These are phyloP conservation scores for Neodiprion lecontei DNA, from an alignment of 1,140 invertebrate species.

Conservation along the genomic window DNA sequence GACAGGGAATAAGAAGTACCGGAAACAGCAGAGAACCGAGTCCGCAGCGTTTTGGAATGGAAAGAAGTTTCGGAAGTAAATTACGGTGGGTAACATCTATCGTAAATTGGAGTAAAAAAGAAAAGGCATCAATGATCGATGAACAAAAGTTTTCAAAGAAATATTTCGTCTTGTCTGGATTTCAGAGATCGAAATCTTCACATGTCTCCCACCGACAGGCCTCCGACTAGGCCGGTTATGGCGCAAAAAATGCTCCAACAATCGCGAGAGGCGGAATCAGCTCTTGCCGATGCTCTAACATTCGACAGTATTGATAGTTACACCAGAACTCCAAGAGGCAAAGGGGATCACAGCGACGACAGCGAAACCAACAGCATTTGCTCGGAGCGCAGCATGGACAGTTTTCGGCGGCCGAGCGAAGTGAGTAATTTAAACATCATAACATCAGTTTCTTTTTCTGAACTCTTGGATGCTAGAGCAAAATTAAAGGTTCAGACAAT, in stretches of 20 bases:
- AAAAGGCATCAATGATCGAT: not conserved
- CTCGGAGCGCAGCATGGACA: conserved; percentile 89
- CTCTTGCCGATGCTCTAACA: conserved; percentile 77
- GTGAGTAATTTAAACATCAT: conserved; percentile 65
- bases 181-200: conserved; percentile 50
- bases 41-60: conserved; percentile 63
- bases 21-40: conserved; percentile 70
- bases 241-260: conserved; percentile 86
- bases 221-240: conserved; percentile 68
- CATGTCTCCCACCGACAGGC: conserved; percentile 62
- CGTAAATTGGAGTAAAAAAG: not conserved
- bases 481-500: not conserved
- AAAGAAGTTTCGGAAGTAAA: conserved; percentile 50
- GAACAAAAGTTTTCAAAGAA: not conserved
- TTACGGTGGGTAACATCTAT: conserved; percentile 37
- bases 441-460: not conserved
- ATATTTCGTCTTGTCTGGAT: conserved; percentile 16
- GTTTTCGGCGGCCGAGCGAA: conserved; percentile 79
- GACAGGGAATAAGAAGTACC: conserved; percentile 52
- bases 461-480: not conserved
- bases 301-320: conserved; percentile 57
- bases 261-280: conserved; percentile 87
- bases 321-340: conserved; percentile 54
- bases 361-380: conserved; percentile 95
- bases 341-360: conserved; percentile 83